Conservation (phyloP, 2,888 invertebrate species). For the Trissoscelio sp. region DNA sequence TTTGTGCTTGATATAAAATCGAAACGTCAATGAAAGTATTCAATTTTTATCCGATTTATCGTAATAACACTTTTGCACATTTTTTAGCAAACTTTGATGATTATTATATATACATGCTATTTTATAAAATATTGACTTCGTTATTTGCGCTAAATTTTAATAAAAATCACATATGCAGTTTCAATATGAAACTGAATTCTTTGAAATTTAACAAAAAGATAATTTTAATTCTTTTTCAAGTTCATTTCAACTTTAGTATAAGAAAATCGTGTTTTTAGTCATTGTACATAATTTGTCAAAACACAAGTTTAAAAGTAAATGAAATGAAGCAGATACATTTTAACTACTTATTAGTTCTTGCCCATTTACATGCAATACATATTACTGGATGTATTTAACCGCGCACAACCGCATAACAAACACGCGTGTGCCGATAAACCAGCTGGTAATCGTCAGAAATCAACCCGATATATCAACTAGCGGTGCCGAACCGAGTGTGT, state of each 20-base stretch:
- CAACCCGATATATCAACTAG: conserved; percentile 17
- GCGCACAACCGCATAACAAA: conserved; percentile 37
- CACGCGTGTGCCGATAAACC: conserved; percentile 35
- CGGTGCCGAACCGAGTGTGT: conserved; percentile 46
- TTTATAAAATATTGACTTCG: conserved; percentile 44
- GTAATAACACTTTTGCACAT: conserved; percentile 33
- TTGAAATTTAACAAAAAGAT: background rate
- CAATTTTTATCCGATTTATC: conserved; percentile 48
- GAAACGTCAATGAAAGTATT: conserved; percentile 54
- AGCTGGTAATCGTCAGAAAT: conserved; percentile 38
- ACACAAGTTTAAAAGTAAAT: background rate
- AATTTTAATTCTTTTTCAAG: conserved; percentile 11
- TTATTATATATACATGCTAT: conserved; percentile 33
- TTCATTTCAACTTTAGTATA: conserved; percentile 3
- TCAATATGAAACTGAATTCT: conserved; percentile 28
- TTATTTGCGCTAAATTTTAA: conserved; percentile 31
- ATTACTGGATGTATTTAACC: conserved; percentile 46
- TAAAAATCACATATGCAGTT: conserved; percentile 14
- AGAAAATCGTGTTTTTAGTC: background rate
- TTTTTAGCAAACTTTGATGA: conserved; percentile 45
- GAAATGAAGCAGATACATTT: conserved; percentile 1
- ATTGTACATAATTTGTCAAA: conserved; percentile 36
- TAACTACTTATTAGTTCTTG: conserved; percentile 42
- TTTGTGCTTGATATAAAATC: conserved; percentile 19
- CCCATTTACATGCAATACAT: conserved; percentile 55